These are phyloP conservation scores for Gephyroberyx darwinii DNA, from an alignment of 2,797 vertebrate species.

Conservation along the genomic window DNA sequence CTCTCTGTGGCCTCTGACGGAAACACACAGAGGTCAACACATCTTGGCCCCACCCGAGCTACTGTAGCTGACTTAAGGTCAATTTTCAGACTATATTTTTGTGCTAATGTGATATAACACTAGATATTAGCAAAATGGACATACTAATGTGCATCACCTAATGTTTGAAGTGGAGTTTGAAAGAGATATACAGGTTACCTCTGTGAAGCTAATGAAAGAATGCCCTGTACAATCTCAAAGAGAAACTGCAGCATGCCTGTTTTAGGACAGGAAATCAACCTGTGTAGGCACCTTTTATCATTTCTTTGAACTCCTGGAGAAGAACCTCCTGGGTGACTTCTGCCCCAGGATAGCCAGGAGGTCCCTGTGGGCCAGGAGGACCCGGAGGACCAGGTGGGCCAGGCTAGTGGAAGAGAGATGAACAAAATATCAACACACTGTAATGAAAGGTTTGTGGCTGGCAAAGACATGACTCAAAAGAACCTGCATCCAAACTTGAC, in stretches of 20 bases:
- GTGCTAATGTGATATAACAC: neutral
- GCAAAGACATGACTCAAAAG: constrained; percentile 5
- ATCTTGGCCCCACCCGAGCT: too few relatives aligned
- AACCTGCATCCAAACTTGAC: neutral
- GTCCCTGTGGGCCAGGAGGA: constrained; percentile 87
- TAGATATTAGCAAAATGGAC: neutral
- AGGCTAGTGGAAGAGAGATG: constrained; percentile 77
- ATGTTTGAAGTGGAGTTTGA: neutral
- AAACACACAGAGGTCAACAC: constrained; percentile 24
- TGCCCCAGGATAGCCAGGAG: constrained; percentile 85
- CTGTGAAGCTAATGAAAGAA: neutral
- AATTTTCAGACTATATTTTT: neutral
- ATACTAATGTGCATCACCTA: neutral
- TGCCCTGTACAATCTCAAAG: too few relatives aligned
- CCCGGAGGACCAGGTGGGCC: constrained; percentile 92
- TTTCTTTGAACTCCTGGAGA: constrained; percentile 91
- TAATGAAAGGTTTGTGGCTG: neutral
- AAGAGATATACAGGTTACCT: neutral
- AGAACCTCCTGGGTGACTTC: constrained; percentile 90
- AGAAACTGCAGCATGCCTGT: neutral
- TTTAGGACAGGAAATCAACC: neutral
- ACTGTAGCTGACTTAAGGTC: neutral
- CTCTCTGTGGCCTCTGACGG: constrained; percentile 87
- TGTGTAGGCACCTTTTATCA: constrained; percentile 87
- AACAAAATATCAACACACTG: neutral